These are phyloP conservation scores for Parazoanthus atlanticus DNA, from an alignment of 92 coral and sea anemone genomes.

Conservation along the genomic window DNA sequence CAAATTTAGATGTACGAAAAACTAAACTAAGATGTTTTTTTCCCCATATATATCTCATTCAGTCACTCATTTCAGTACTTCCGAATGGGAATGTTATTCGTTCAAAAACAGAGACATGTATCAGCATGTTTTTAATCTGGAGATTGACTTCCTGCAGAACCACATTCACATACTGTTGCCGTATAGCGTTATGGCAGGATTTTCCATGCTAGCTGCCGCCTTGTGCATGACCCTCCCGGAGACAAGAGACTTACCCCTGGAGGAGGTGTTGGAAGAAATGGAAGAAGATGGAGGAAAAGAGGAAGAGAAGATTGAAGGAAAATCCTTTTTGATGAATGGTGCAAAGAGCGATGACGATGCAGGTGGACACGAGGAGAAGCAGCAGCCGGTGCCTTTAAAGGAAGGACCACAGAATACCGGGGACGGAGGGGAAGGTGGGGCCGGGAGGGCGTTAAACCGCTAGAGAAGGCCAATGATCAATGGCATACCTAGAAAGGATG, in stretches of 20 bases:
- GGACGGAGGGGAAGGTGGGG: background rate
- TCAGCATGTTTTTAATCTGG: too few species aligned
- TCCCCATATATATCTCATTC: too few species aligned
- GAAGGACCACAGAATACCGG: background rate
- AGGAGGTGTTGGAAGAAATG: conserved; percentile 13
- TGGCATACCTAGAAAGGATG: too few species aligned
- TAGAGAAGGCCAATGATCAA: background rate
- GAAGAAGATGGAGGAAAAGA: background rate
- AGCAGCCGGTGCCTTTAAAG: background rate
- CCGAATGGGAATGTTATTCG: too few species aligned
- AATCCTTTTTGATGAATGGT: background rate
- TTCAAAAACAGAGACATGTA: too few species aligned
- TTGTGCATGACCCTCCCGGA: conserved; percentile 39
- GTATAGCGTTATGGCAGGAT: conserved; percentile 26
- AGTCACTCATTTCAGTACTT: too few species aligned
- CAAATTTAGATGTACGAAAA: too few species aligned
- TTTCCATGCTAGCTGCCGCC: conserved; percentile 8
- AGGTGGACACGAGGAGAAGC: background rate
- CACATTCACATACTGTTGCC: conserved; percentile 16
- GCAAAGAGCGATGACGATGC: background rate
- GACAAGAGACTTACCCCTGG: conserved; percentile 13
- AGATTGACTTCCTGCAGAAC: conserved; percentile 3
- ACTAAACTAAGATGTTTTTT: too few species aligned
- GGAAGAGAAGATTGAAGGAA: background rate
- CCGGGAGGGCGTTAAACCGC: background rate